Conservation (phyloP, 2,113 vertebrate genomes). For the Acinonyx jubatus region DNA sequence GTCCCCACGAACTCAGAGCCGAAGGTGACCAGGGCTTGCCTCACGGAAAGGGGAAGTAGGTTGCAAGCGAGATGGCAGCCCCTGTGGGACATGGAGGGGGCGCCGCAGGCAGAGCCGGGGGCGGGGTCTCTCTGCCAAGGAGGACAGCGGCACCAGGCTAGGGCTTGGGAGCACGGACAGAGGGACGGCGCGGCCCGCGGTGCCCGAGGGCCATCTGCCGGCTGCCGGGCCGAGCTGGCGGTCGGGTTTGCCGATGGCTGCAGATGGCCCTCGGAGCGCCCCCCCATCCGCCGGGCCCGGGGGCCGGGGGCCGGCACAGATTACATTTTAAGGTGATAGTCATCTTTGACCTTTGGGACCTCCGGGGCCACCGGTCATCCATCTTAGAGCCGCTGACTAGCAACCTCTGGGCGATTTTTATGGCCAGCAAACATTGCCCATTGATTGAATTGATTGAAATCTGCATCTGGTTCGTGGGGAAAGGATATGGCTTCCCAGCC, state of each 20-base stretch:
- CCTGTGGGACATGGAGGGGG: background rate
- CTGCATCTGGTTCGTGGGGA: constrained; percentile 72
- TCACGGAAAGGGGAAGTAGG: background rate
- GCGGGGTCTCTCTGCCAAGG: background rate
- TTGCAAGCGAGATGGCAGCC: background rate
- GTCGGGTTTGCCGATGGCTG: background rate
- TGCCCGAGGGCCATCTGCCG: background rate
- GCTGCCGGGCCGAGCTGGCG: background rate
- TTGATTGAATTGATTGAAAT: constrained; percentile 86
- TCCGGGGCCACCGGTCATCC: constrained; percentile 79
- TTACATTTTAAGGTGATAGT: constrained; percentile 84
- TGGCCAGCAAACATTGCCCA: constrained; percentile 82
- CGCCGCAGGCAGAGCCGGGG: rapidly evolving
- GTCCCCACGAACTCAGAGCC: rapidly evolving
- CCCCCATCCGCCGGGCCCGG: background rate
- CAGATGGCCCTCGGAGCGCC: background rate
- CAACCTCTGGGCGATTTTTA: constrained; percentile 82
- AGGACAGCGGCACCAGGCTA: background rate
- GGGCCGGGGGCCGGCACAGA: constrained; percentile 65
- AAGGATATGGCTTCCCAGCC: background rate
- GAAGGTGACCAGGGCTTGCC: background rate
- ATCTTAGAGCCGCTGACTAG: constrained; percentile 82
- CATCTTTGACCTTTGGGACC: constrained; percentile 85
- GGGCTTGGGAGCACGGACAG: background rate
- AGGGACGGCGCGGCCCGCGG: background rate